Base-by-base conservation (phyloP, 2,888 invertebrate species). In the Acheta domesticus region DNA sequence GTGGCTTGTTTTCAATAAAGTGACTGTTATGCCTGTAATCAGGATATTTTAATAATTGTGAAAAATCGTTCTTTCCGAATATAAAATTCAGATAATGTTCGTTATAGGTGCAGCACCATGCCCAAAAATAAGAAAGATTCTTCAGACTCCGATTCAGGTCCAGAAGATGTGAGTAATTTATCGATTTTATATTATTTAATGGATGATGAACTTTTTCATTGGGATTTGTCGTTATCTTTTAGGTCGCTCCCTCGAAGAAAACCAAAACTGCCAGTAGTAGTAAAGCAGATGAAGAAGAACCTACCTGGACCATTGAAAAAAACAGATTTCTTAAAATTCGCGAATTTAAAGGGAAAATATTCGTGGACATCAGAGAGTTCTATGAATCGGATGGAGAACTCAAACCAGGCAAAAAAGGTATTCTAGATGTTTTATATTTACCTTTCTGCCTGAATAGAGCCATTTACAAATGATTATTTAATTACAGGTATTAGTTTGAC, bases 331-430 rank as follows among this genome's bases (percentile, higher is more conserved):
- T 95, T 0, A 94, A n/a, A 85, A 91, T 98, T 11, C 91, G 93
- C 80, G 93, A 94, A 83, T 98, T 97, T 86, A 93, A 93, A 84
- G 96, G 96, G 1, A 94, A 93, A 86, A 89, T 92, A 80, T 93
- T 92, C 85, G 91, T 98, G 36, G 95, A 97, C 86, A 94, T 98
- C 80, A 90, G 98, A 83, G 97, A 98, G 85, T 92, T 89, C 86
- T 97, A 94, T 85, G 87, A 88, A 77, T 92, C 92, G 83, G 89
- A 91, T 86, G 96, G 96, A 3, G 92, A 96, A 79, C 83, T 92
- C 81, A 89, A 92, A 84, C 98, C 98, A 1, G 94, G 95, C 1
- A 97, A 94, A 85, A 98, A 98, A 88, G 98, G 98, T 84, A 86
- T 75, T 48, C 23, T 36, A 5, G 36, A 16, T 48, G 11, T 49